Conservation (phyloP, 1,140 invertebrate genomes). For the Drosophila teissieri region DNA sequence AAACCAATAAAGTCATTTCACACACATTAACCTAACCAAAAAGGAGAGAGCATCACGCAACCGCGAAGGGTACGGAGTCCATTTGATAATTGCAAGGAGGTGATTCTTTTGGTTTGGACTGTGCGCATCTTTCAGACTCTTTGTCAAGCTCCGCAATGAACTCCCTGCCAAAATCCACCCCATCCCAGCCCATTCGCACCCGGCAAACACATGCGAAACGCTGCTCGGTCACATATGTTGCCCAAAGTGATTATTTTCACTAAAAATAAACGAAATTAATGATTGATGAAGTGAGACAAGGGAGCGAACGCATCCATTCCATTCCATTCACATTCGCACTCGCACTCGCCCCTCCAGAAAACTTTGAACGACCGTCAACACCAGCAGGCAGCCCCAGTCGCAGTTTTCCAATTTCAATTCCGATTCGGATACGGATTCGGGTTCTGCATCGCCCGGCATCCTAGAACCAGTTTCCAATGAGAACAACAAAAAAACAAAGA, state of each 20-base stretch:
- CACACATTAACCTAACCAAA: constrained; percentile 59
- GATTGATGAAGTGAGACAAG: constrained; percentile 81
- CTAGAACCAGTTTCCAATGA: constrained; percentile 35
- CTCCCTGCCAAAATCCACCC: constrained; percentile 5
- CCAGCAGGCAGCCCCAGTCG: constrained; percentile 42
- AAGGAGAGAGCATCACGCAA: constrained; percentile 24
- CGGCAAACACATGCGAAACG: constrained; percentile 70
- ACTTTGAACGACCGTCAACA: constrained; percentile 62
- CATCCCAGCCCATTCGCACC: constrained; percentile 2
- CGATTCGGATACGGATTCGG: constrained; percentile 7
- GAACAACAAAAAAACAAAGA: constrained; percentile 41
- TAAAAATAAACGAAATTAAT: constrained; percentile 82
- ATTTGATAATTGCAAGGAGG: constrained; percentile 75
- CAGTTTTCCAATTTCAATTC: constrained; percentile 36
- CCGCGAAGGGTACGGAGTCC: constrained; percentile 38
- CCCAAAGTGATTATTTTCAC: constrained; percentile 80
- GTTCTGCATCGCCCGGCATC: constrained; percentile 11
- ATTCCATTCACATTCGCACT: constrained; percentile 29
- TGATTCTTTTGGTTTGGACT: constrained; percentile 53
- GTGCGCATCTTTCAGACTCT: constrained; percentile 48
- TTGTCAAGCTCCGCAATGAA: constrained; percentile 36
- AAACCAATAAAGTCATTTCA: constrained; percentile 79
- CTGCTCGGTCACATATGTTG: constrained; percentile 73
- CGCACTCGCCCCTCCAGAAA: constrained; percentile 20
- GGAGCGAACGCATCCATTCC: constrained; percentile 48